Conservation (phyloP, 2,888 invertebrate genomes). For the Andricus curvator region DNA sequence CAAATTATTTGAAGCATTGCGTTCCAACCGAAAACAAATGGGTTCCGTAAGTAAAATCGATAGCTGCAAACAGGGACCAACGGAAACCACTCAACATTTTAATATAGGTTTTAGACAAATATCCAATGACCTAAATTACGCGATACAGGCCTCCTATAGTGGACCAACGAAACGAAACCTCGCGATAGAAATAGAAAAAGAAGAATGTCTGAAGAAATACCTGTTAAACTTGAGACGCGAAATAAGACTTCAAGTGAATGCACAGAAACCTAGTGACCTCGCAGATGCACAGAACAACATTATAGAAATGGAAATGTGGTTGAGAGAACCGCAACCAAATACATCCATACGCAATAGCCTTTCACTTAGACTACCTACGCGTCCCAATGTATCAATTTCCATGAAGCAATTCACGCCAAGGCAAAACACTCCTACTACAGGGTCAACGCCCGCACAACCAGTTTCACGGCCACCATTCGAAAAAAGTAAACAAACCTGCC, state of each 20-base stretch:
- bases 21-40: not conserved
- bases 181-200: not conserved
- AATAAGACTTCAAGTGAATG: not conserved
- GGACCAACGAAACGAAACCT: not conserved
- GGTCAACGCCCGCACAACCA: no score
- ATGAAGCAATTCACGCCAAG: no score
- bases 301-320: not conserved
- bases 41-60: not conserved
- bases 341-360: not conserved
- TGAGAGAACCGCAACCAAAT: no score
- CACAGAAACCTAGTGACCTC: not conserved
- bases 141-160: not conserved
- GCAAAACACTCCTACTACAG: no score
- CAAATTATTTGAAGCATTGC: slow-evolving; percentile 61
- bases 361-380: no score
- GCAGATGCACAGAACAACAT: not conserved
- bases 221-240: not conserved
- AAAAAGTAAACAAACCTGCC: no score
- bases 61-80: not conserved
- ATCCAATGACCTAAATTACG: not conserved
- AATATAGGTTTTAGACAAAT: not conserved
- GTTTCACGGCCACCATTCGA: no score
- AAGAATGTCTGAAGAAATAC: not conserved
- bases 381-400: no score
- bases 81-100: not conserved